Base-by-base conservation (phyloP, 2,888 invertebrate species). In the Ferdinandea cuprea region DNA sequence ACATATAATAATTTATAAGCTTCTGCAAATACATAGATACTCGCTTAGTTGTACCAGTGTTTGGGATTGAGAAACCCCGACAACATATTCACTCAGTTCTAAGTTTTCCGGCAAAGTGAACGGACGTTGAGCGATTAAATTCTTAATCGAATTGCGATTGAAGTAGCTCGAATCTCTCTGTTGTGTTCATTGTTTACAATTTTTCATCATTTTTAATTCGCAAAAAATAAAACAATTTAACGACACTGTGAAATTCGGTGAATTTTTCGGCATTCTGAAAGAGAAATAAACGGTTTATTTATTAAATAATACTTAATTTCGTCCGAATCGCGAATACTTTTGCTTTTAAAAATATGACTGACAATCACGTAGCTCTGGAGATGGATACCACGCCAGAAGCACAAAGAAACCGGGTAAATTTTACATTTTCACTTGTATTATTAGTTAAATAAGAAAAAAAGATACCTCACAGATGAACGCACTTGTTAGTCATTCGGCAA, bases 11-110 rank as follows among this genome's bases (percentile, higher is more conserved):
- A n/a, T n/a, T 28, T 9, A 28, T n/a, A 35, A 35, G 21, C 21
- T 35, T 19, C 35, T 17, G 35, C 15, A 40, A 40, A 40, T 5
- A 40, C 40, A 40, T 15, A 40, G 40, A 15, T 15, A 54, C 17
- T 21, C 25, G 25, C 11, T 11, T 19, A 11, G 11, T 11, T 9
- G 17, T 19, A 1, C 9, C 15, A 46, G 21, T 46, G 19, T 17
- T 46, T 21, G n/a, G 21, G 17, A 40, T 40, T 40, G 19, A 17
- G 3, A 11, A 4, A 17, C 17, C 7, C 7, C 17, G 9, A 7
- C 50, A 25, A 25, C 25, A 25, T 25, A 71, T 81, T 81, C 59
- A 81, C 77, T 81, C 59, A 81, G 81, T 81, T 71, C 15, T 59
- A 44, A 77, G 28, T 81, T 71, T 59, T 37, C 15, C 59, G 59